Conservation (phyloP, 2,888 invertebrate species). For the Melanophora roralis region DNA sequence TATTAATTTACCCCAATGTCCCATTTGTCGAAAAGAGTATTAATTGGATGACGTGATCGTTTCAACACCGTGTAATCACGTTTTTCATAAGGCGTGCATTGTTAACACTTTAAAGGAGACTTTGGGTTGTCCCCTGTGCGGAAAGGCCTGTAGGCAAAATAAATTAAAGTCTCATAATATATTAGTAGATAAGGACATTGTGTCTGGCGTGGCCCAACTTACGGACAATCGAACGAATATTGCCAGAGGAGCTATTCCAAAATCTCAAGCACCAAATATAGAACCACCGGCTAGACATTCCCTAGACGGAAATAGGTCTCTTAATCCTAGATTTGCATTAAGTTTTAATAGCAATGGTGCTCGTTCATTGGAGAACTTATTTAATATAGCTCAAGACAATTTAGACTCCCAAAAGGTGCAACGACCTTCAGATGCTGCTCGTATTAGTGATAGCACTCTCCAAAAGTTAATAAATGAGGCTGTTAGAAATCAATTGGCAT, state of each 20-base stretch:
- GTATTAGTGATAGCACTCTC: neutral
- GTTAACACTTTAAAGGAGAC: neutral
- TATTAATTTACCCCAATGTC: neutral
- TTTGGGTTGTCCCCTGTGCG: neutral
- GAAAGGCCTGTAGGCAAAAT: neutral
- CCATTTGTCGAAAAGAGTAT: slow-evolving; percentile 2
- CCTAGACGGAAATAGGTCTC: neutral
- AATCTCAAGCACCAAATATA: no score
- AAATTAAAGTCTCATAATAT: slow-evolving; percentile 1
- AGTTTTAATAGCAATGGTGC: neutral
- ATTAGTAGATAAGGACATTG: no score
- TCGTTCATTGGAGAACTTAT: neutral
- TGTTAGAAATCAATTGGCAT: neutral
- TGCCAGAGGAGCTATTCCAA: neutral
- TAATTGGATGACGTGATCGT: slow-evolving; percentile 6
- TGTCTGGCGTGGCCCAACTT: neutral
- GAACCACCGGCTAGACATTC: no score
- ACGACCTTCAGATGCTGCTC: neutral
- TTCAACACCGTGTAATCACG: slow-evolving; percentile 1
- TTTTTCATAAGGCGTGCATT: slow-evolving; percentile 4
- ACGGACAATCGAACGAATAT: neutral
- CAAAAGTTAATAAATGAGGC: neutral
- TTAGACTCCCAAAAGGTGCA: neutral
- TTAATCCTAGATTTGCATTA: neutral
- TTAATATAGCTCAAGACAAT: neutral